phyloP scores from a whole-genome alignment of 2,797 vertebrate species.

The Sarcoramphus papa region DNA sequence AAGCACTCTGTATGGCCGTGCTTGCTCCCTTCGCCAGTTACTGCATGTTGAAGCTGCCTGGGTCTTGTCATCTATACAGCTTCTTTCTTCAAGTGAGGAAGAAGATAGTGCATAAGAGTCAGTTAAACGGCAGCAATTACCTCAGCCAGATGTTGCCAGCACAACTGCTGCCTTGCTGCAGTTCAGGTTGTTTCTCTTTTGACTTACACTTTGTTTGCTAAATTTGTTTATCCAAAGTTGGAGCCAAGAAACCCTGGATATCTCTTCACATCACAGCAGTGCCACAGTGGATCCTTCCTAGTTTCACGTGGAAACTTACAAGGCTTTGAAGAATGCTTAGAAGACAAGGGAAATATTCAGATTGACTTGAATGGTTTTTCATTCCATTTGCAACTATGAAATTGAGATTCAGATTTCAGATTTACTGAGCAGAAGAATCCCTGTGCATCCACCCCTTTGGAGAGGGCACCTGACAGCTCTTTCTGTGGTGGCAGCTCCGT shows the following conservation, averaged over 20 bases:
- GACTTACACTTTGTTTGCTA: not conserved
- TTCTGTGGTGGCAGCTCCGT: not conserved
- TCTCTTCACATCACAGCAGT: not conserved
- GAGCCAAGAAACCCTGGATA: not conserved
- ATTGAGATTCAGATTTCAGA: not conserved
- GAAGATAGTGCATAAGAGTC: not conserved
- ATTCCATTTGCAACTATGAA: not conserved
- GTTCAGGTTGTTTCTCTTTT: not conserved
- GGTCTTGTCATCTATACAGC: not conserved
- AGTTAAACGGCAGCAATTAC: not conserved
- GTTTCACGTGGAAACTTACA: not conserved
- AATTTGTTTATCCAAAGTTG: not conserved
- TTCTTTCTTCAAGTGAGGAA: not conserved
- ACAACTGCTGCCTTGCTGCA: not conserved
- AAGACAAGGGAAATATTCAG: not conserved
- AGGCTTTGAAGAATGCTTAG: not conserved
- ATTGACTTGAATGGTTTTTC: not conserved
- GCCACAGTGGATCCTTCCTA: not conserved
- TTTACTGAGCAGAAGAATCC: not conserved
- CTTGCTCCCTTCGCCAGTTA: not conserved
- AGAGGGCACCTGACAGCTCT: not conserved
- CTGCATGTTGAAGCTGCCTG: not conserved
- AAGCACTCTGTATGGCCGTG: fast-evolving
- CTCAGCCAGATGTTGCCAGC: not conserved
- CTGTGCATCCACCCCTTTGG: not conserved